These are phyloP conservation scores for Metaphire vulgaris DNA, from an alignment of 1,140 invertebrate species.

Conservation along the genomic window DNA sequence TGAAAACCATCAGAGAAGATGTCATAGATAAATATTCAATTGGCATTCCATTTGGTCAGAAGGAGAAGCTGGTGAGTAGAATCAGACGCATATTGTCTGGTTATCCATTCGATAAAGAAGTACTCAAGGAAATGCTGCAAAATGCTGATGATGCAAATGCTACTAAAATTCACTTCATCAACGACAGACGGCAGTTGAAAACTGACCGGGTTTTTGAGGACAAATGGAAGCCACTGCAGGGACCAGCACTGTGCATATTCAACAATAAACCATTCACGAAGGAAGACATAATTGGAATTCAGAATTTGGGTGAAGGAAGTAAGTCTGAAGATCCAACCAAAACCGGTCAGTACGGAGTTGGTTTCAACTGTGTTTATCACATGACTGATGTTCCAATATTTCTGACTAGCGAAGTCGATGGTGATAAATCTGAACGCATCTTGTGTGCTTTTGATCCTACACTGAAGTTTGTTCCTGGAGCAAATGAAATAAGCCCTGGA, in stretches of 20 bases:
- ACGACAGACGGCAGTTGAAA: slow-evolving; percentile 31
- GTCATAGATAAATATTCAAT: slow-evolving; percentile 1
- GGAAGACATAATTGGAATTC: slow-evolving; percentile 36
- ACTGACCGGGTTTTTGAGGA: slow-evolving; percentile 31
- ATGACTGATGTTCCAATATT: slow-evolving; percentile 46
- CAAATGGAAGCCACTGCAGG: slow-evolving; percentile 32
- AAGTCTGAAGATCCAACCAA: slow-evolving; percentile 33
- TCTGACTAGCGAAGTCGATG: slow-evolving; percentile 32
- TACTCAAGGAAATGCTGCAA: slow-evolving; percentile 40
- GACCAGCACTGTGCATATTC: slow-evolving; percentile 37
- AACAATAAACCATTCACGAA: slow-evolving; percentile 39
- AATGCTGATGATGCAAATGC: slow-evolving; percentile 52
- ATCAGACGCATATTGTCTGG: slow-evolving; percentile 39
- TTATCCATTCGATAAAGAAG: slow-evolving; percentile 40
- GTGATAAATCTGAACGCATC: background rate
- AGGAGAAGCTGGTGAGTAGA: slow-evolving; percentile 32
- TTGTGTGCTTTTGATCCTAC: slow-evolving; percentile 44
- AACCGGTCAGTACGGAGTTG: slow-evolving; percentile 37
- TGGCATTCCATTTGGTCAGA: slow-evolving; percentile 22
- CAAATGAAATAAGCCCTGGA: slow-evolving; percentile 36
- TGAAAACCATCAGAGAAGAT: slow-evolving; percentile 8
- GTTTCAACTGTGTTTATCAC: slow-evolving; percentile 48
- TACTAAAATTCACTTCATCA: slow-evolving; percentile 38
- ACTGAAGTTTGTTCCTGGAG: slow-evolving; percentile 36
- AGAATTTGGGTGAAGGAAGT: slow-evolving; percentile 37